Percentiles rank a stretch among this genome's conserved stretches.
Evolutionary conservation across 2,113 vertebrate genomes (phyloP).

Genomic region (Ctenomys sociabilis): DNA sequence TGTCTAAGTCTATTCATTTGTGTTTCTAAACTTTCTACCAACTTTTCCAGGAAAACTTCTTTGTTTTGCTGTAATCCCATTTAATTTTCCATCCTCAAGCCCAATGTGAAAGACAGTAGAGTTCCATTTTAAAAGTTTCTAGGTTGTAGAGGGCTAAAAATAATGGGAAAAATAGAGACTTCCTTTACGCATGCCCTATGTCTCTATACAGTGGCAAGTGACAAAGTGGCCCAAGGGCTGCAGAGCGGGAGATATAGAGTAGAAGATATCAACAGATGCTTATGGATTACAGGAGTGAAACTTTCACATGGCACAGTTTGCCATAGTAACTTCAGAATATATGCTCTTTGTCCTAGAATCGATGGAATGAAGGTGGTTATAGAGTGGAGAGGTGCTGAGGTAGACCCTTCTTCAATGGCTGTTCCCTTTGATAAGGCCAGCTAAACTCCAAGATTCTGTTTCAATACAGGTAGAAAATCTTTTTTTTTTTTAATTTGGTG

Average conservation of each 20-base stretch:
- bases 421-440: not conserved
- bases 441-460: not conserved
- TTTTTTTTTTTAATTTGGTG: too few relatives aligned
- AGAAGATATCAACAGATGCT: not conserved
- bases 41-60: not conserved
- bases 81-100: not conserved
- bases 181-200: not conserved
- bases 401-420: not conserved
- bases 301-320: not conserved
- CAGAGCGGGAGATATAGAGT: not conserved
- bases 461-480: not conserved
- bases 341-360: not conserved
- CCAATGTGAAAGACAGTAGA: not conserved
- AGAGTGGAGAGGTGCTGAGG: not conserved
- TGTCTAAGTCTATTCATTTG: not conserved
- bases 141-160: not conserved
- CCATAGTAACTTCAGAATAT: not conserved
- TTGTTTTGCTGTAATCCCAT: not conserved
- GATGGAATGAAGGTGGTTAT: not conserved
- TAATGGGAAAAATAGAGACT: not conserved
- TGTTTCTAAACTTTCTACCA: not conserved
- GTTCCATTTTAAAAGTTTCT: not conserved
- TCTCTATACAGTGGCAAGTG: not conserved
- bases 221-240: not conserved
- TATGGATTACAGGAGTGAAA: not conserved